Conservation (phyloP, 2,888 invertebrate genomes). For the Torymus aiolomorphi region DNA sequence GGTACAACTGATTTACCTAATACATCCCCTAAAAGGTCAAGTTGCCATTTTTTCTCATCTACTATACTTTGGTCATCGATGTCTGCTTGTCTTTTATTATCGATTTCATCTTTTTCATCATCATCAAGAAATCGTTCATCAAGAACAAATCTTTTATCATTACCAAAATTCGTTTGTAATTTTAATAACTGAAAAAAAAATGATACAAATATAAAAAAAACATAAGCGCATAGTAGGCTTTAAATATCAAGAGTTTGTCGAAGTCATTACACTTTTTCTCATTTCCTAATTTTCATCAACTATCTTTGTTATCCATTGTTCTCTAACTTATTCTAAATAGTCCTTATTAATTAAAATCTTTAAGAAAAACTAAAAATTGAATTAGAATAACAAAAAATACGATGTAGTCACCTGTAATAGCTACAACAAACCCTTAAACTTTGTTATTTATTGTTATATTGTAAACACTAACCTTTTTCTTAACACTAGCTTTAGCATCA, state of each 20-base stretch:
- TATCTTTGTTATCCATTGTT: no score
- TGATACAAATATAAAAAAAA: background rate
- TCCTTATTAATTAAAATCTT: no score
- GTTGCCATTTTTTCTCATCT: slow-evolving; percentile 78
- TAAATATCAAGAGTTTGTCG: slow-evolving; percentile 54
- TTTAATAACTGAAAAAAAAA: slow-evolving; percentile 78
- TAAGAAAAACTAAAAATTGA: no score
- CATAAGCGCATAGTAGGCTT: slow-evolving; percentile 3
- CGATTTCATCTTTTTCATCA: slow-evolving; percentile 72
- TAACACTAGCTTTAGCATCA: slow-evolving; percentile 79
- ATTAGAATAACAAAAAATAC: no score
- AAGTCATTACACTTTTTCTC: no score
- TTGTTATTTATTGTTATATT: background rate
- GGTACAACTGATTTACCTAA: slow-evolving; percentile 77
- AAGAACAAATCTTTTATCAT: slow-evolving; percentile 86
- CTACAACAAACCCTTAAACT: slow-evolving; percentile 59
- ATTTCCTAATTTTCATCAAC: no score
- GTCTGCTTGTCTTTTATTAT: slow-evolving; percentile 64
- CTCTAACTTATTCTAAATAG: no score
- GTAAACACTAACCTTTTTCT: slow-evolving; percentile 78
- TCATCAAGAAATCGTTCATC: slow-evolving; percentile 85
- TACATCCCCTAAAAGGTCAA: slow-evolving; percentile 79
- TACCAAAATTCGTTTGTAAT: slow-evolving; percentile 84
- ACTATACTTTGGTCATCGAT: slow-evolving; percentile 70
- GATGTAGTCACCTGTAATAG: no score